phyloP scores from a whole-genome alignment of 2,797 vertebrate species.

The Notamacropus eugenii region DNA sequence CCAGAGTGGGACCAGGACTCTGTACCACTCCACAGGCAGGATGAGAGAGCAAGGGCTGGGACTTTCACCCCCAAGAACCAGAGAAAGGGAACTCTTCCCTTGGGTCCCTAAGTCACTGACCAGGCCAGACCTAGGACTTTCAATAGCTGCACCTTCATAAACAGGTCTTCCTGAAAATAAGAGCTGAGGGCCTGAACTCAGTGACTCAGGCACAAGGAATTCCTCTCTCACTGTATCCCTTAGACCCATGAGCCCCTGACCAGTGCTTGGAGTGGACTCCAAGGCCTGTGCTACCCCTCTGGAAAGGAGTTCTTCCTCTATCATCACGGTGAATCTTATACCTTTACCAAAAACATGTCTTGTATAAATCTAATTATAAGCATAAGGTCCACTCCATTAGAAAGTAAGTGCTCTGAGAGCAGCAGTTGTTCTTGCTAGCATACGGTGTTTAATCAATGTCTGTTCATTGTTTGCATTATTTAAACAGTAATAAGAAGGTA shows the following conservation, averaged over 20 bases:
- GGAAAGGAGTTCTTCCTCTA: no score
- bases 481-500: not conserved
- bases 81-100: not conserved
- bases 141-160: not conserved
- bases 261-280: not conserved
- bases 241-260: not conserved
- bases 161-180: not conserved
- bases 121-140: not conserved
- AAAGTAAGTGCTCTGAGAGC: not conserved
- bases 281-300: not conserved
- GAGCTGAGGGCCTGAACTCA: not conserved
- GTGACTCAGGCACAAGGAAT: not conserved
- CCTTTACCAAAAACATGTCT: not conserved
- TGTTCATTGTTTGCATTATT: not conserved
- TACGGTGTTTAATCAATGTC: not conserved
- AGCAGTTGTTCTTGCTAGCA: not conserved
- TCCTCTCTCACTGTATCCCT: not conserved
- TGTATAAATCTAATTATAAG: not conserved
- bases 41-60: not conserved
- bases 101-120: not conserved
- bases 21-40: not conserved
- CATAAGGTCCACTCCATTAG: not conserved
- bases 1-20: not conserved
- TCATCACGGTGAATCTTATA: not conserved
- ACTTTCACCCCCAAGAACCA: not conserved